Conservation (phyloP, 2,113 vertebrate genomes). For the Gopherus evgoodei region DNA sequence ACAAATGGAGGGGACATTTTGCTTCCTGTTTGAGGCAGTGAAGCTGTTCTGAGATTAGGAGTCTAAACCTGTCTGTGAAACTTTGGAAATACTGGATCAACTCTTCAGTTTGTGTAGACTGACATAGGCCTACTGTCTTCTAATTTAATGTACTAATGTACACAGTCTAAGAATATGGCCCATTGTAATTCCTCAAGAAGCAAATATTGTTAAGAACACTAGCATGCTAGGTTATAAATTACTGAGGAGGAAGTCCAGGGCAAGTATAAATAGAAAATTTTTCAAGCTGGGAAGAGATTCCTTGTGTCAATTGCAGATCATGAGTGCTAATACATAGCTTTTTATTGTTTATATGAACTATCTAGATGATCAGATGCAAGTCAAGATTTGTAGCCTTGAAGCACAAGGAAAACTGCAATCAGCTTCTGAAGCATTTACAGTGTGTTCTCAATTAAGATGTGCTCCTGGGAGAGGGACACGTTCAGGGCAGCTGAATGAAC, state of each 20-base stretch:
- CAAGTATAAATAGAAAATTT: not conserved
- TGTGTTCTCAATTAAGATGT: rapidly evolving
- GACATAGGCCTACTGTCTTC: not conserved
- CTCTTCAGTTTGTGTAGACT: not conserved
- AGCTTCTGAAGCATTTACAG: not conserved
- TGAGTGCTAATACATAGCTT: not conserved
- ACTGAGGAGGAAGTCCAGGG: not conserved
- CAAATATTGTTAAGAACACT: rapidly evolving
- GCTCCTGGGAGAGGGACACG: rapidly evolving
- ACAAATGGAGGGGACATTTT: not conserved
- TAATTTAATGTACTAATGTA: not conserved
- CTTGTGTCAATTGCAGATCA: rapidly evolving
- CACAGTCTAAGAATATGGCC: not conserved
- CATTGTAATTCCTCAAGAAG: not conserved
- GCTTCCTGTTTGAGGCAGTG: not conserved
- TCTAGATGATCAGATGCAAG: not conserved
- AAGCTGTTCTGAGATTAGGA: not conserved
- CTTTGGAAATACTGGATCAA: no score
- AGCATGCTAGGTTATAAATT: not conserved
- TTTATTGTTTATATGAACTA: not conserved
- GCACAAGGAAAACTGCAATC: rapidly evolving
- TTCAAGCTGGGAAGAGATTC: rapidly evolving
- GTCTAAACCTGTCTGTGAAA: not conserved
- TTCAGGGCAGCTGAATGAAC: not conserved
- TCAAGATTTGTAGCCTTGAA: rapidly evolving